Evolutionary conservation across 30 jellyfish, hydroid and myxozoan genomes (phyloP).

Genomic region (Nemopilema nomurai): DNA sequence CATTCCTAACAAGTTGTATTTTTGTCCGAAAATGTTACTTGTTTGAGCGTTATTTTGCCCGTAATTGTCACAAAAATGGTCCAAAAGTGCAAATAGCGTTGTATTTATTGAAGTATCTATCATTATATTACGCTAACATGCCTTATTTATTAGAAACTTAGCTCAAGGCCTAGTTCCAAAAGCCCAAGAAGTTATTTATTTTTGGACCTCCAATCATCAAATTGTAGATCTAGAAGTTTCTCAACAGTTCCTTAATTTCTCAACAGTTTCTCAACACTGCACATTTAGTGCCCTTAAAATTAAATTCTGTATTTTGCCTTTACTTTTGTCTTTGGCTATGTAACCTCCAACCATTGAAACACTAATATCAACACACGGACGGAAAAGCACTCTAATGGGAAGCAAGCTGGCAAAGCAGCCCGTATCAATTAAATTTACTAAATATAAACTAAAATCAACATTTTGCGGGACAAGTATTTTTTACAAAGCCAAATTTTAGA

Average conservation of each 20-base stretch:
- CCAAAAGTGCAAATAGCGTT: slow-evolving; percentile 9
- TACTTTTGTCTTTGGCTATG: background rate
- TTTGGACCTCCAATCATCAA: background rate
- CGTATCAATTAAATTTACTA: background rate
- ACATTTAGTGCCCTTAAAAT: background rate
- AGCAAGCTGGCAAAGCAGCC: background rate
- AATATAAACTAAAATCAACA: background rate
- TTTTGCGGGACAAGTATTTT: background rate
- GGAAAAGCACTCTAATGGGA: background rate
- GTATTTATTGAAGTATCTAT: background rate
- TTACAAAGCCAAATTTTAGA: background rate
- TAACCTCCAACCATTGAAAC: background rate
- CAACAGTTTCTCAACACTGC: background rate
- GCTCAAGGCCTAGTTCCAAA: background rate
- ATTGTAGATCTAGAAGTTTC: background rate
- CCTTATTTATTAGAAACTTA: background rate
- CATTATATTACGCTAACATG: background rate
- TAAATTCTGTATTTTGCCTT: background rate
- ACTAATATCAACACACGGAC: background rate
- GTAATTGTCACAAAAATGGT: slow-evolving; percentile 10
- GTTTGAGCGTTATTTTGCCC: slow-evolving; percentile 5
- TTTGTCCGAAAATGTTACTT: slow-evolving; percentile 18
- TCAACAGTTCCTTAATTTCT: background rate
- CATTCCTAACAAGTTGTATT: slow-evolving; percentile 7
- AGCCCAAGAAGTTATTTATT: background rate